These are phyloP conservation scores for Clamator glandarius DNA, from an alignment of 2,797 vertebrate species.

Conservation along the genomic window DNA sequence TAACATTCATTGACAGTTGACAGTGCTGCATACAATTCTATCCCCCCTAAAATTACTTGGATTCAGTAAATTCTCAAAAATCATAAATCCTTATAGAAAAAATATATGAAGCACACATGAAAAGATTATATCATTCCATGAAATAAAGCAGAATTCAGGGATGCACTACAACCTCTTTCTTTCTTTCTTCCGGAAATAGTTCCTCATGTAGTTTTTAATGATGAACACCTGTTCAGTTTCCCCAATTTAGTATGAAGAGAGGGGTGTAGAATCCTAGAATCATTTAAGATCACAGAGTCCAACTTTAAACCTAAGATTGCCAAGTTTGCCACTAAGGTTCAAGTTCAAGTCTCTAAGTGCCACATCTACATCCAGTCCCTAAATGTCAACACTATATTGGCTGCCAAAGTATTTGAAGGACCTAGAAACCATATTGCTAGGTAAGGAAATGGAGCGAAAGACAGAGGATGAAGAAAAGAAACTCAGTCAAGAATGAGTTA, in stretches of 20 bases:
- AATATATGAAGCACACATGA: accelerated
- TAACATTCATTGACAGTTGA: background rate
- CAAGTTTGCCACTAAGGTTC: background rate
- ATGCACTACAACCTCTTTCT: background rate
- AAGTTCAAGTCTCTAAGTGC: background rate
- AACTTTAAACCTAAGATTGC: background rate
- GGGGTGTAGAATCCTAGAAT: background rate
- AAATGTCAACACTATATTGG: background rate
- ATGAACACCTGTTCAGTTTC: background rate
- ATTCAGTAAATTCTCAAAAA: background rate
- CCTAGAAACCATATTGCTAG: background rate
- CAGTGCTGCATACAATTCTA: background rate
- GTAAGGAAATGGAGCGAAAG: background rate
- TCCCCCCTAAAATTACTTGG: background rate
- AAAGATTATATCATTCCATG: background rate
- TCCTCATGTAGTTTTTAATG: background rate
- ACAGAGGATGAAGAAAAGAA: background rate
- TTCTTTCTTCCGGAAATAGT: background rate
- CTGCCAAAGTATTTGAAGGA: background rate
- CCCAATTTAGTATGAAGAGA: background rate
- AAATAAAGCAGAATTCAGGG: background rate
- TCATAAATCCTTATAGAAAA: background rate
- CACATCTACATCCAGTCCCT: background rate
- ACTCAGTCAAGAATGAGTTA: background rate
- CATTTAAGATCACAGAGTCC: background rate